Base-by-base conservation (phyloP, 2,888 invertebrate species). In the Stenodema calcarata region DNA sequence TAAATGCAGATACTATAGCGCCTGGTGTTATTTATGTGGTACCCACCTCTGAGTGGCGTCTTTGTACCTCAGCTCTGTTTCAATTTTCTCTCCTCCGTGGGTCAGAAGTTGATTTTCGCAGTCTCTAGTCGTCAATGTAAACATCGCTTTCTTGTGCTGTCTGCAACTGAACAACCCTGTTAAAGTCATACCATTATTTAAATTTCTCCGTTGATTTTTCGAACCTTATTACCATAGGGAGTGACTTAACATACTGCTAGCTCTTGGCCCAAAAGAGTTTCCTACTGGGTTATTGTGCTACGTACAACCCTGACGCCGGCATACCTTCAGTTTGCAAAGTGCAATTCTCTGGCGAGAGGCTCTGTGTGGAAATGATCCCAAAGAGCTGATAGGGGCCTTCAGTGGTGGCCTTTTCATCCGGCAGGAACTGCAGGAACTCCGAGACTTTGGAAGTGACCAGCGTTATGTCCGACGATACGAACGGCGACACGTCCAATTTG, bases 51-150 rank as follows among this genome's bases (percentile, higher is more conserved):
- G 89, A 44, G 89, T 92, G 89, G 92, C 92, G 91, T 93, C 93
- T 88, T 92, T 91, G 89, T 93, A 93, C 87, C 92, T 91, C 11
- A 93, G 90, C 89, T 93, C 92, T 0, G 94, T 94, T 0, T 92
- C 91, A 30, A 95, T 93, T 87, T 91, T 91, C 89, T 95, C 93
- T 0, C 95, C 95, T 0, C 95, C 95, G 89, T 95, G 94, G 91
- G 94, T 94, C 44, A 95, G 91, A 0, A 93, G 92, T 86, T 93
- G 93, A 0, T 94, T 94, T 88, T 93, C 93, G 82, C 92, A 92
- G 89, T 95, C 95, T 12, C 94, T 91, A 0, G 94, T 92, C 89
- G 94, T 93, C 87, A 95, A 89, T 1, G 92, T 90, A 0, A 94
- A 92, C 89, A 94, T 94, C 16, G 94, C 93, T 88, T 93, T 93